A percentile compares a stretch with the other conserved stretches of the same genome.
Evolutionary conservation across 2,113 vertebrate genomes (phyloP).

Genomic region (Thomomys bottae): DNA sequence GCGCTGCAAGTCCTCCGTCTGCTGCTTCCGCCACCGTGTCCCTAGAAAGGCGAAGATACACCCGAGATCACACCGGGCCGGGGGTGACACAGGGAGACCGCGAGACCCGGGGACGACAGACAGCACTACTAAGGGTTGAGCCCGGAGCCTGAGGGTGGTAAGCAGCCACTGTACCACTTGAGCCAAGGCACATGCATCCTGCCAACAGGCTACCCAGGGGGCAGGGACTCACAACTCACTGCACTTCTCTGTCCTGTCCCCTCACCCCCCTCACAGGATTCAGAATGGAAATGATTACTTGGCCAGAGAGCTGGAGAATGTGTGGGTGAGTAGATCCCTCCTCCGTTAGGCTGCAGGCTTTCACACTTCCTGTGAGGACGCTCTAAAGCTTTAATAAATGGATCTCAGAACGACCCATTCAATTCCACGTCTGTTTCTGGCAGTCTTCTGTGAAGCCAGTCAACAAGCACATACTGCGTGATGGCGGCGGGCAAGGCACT

Average conservation of each 20-base stretch:
- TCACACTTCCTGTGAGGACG: neutral
- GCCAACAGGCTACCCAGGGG: neutral
- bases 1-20: conserved; percentile 92
- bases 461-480: neutral
- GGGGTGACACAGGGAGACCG: too few relatives aligned
- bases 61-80: neutral
- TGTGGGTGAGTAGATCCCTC: neutral
- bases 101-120: neutral
- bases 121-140: too few relatives aligned
- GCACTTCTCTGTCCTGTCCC: fast-evolving
- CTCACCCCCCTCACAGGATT: neutral
- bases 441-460: neutral
- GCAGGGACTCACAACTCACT: neutral
- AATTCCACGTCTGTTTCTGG: neutral
- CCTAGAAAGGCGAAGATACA: conserved; percentile 82
- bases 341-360: neutral
- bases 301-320: neutral
- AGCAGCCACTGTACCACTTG: too few relatives aligned
- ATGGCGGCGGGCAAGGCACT: neutral
- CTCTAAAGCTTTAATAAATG: neutral
- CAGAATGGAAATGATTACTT: neutral
- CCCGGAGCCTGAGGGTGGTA: too few relatives aligned
- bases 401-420: conserved; percentile 15
- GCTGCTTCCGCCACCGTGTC: conserved; percentile 87
- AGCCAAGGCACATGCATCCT: neutral